A percentile compares a stretch with the other conserved stretches of the same genome.
Conservation (phyloP, 2,888 invertebrate genomes). For the Archips xylosteana region DNA sequence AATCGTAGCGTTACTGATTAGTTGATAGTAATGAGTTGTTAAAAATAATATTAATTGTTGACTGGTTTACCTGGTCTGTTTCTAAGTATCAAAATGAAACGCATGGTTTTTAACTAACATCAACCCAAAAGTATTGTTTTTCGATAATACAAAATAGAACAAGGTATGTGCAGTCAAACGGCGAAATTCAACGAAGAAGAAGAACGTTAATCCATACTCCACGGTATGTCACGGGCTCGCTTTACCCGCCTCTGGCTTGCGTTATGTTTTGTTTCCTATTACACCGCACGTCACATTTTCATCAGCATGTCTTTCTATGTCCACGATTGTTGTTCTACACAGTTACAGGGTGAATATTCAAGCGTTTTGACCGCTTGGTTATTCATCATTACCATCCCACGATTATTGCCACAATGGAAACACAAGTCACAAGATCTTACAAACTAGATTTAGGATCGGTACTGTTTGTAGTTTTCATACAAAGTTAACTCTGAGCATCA, state of each 20-base stretch:
- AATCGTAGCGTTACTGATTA: not conserved
- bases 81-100: not conserved
- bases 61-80: not conserved
- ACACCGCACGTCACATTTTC: conserved; percentile 51
- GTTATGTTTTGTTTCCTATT: conserved; percentile 49
- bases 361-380: too few species aligned
- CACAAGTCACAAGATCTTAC: too few species aligned
- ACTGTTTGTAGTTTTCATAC: too few species aligned
- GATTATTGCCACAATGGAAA: too few species aligned
- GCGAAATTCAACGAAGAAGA: conserved; percentile 5
- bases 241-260: conserved; percentile 54
- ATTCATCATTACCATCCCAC: too few species aligned
- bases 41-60: not conserved
- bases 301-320: conserved; percentile 40
- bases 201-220: conserved; percentile 20
- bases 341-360: not conserved
- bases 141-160: not conserved
- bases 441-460: too few species aligned
- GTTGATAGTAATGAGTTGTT: not conserved
- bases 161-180: not conserved
- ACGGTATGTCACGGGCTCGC: conserved; percentile 63
- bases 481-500: too few species aligned
- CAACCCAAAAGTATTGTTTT: not conserved
- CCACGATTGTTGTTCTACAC: conserved; percentile 22
- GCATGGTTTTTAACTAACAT: not conserved